Base-by-base conservation (phyloP, 2,797 vertebrate species). In the Leucoraja ocellata region DNA sequence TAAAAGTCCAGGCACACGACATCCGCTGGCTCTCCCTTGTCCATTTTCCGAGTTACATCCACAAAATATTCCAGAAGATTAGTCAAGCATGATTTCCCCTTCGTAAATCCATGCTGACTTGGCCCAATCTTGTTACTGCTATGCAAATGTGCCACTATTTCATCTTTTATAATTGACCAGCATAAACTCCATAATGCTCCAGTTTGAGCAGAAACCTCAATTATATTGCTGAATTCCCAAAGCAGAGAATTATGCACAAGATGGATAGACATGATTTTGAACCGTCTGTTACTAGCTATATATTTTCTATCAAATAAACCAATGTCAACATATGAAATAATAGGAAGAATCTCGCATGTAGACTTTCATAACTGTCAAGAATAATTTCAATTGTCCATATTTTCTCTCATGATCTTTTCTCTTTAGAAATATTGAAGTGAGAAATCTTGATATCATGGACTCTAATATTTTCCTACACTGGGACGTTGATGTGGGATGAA, bases 131-230 rank as follows among this genome's bases (percentile, higher is more conserved):
- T 54, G 46, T 54, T 54, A 54, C 46, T 5, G 46, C 46, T 4
- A 54, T 54, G 4, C 46, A 54, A 54, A 54, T 54, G 46, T 54
- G 46, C 46, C 46, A 4, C 46, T 54, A 54, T 54, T 54, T 54
- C 46, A 54, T 54, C 46, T 54, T 54, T 54, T 54, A 54, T 54
- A 54, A 54, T 54, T 54, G 46, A 54, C 46, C 4, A 54, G 46
- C 46, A 54, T 54, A 54, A 54, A 54, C 46, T 54, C 46, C 46
- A 54, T 54, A 54, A 54, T 54, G 4, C 46, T 54, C 46, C 46
- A 92, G 86, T 68, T 63, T 68, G 39, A 54, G 71, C 90, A 92
- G n/a, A 74, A 92, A 91, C 73, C 10, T 76, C 46, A 28, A 54
- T 54, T 28, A 74, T 92, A 71, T 74, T 39, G 5, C 68, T 92